A percentile compares a stretch with the other conserved stretches of the same genome.
Evolutionary conservation across 2,797 vertebrate genomes (phyloP).

Genomic region (Heterohyrax brucei): DNA sequence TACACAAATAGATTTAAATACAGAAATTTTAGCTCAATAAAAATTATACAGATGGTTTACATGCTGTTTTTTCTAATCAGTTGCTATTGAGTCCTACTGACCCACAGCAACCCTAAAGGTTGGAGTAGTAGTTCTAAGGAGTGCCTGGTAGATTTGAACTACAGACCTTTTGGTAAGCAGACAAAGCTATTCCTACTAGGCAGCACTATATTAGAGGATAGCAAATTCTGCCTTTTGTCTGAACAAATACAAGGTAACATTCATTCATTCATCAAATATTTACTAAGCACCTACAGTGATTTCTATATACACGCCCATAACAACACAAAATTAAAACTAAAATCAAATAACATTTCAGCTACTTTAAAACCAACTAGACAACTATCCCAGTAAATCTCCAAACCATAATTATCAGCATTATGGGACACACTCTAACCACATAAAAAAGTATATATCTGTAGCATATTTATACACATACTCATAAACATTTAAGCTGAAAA

Average conservation of each 20-base stretch:
- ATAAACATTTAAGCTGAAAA: neutral
- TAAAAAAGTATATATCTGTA: neutral
- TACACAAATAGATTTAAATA: neutral
- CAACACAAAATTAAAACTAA: constrained; percentile 31
- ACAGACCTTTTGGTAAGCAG: too few species aligned
- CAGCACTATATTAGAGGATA: neutral
- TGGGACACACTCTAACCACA: constrained; percentile 25
- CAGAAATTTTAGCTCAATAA: neutral
- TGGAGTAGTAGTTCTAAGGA: too few species aligned
- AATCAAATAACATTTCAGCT: constrained; percentile 37
- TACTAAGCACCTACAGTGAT: neutral
- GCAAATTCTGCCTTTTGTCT: neutral
- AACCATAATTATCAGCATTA: neutral
- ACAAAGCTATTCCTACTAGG: neutral
- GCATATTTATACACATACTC: neutral
- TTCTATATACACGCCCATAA: neutral
- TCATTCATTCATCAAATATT: neutral
- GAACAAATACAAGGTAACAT: constrained; percentile 35
- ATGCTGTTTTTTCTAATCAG: too few species aligned
- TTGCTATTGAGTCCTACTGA: too few species aligned
- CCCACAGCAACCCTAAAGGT: too few species aligned
- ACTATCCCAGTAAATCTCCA: neutral
- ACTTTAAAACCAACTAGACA: constrained; percentile 56
- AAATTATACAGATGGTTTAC: neutral
- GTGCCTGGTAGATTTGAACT: too few species aligned